Evolutionary conservation across 1,140 invertebrate species (phyloP), one percentile per base, ranked within the genome.

Genomic region (Pogonomyrmex californicus): DNA sequence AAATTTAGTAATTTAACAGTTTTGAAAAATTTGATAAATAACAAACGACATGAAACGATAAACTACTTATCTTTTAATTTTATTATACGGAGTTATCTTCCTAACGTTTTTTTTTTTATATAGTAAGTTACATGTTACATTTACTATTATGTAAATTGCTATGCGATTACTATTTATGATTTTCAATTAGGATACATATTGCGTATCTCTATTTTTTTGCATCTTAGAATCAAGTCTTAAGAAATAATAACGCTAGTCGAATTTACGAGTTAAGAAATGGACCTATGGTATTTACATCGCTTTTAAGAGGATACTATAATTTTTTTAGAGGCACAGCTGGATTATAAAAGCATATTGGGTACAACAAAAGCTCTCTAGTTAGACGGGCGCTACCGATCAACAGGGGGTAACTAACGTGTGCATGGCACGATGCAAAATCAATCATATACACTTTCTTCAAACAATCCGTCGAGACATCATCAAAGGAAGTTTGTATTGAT

Each of bases 221-320:
- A 23, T 23, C 23, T 56, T 12, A 54, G 65, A 3, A 9, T 47
- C 44, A 58, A 10, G 30, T 85, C 38, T 65, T 47, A 12, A 14
- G 36, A 66, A n/a, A 44, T n/a, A 6, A 2, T 7, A 44, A 44
- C 23, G 23, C 23, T 23, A 23, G 23, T 23, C 23, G 23, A 23
- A 23, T 23, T 56, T n/a, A 56, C 17, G 54, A 56, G n/a, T 56
- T 56, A n/a, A 56, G 54, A 56, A 56, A 87, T 65, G 49, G 44
- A 66, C 56, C 49, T 47, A 60, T 41, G 86, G 56, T 88, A 89
- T 90, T 90, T 90, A 63, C 41, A 86, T 82, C 70, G 62, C 14
- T 90, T 90, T 66, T 90, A 87, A 90, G 56, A 86, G 76, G 71
- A 63, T n/a, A 87, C 58, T 81, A 79, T 89, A 90, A 90, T 87